Base-by-base conservation (phyloP, 1,140 invertebrate species). In the Drosophila malerkotliana region DNA sequence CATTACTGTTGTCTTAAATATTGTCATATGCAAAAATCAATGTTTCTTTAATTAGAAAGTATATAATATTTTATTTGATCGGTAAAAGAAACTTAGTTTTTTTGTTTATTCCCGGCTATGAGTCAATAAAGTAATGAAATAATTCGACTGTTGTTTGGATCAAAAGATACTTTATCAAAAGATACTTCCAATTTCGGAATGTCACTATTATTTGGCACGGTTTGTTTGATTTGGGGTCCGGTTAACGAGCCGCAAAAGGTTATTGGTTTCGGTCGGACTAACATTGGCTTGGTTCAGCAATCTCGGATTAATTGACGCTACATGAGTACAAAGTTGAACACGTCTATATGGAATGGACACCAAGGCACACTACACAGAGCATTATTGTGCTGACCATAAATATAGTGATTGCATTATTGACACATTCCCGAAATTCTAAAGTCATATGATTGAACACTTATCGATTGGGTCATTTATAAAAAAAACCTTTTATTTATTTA, bases 371-470 rank as follows among this genome's bases (percentile, higher is more conserved):
- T 30, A 26, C 39, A 56, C 24, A 7, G 4, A 10, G 10, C 26
- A 32, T 21, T 28, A 5, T 30, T 63, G 48, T 66, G 45, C 14
- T 30, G 21, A 49, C 18, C 26, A 64, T 67, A 32, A 51, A 63
- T 63, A 64, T 44, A 49, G 39, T 41, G 41, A 47, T 45, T 3
- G 57, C 45, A 51, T 18, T 44, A 26, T 67, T 52, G 59, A 51
- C 26, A 67, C 34, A 44, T 15, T 24, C 28, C 9, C n/a, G 47
- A 28, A 8, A 34, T 64, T 67, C 34, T 24, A n/a, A 1, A 32
- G n/a, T 52, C 63, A 67, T 67, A 67, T 67, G 63, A 67, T 64
- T 15, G 28, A 67, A 34, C 26, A 14, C 34, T 18, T 47, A 10
- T 14, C 44, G 15, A 12, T 48, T 45, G 39, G 44, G 28, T 32